A percentile compares a stretch with the other conserved stretches of the same genome.
These are phyloP conservation scores for Tadarida brasiliensis DNA, from an alignment of 2,797 vertebrate genomes.

Conservation along the genomic window DNA sequence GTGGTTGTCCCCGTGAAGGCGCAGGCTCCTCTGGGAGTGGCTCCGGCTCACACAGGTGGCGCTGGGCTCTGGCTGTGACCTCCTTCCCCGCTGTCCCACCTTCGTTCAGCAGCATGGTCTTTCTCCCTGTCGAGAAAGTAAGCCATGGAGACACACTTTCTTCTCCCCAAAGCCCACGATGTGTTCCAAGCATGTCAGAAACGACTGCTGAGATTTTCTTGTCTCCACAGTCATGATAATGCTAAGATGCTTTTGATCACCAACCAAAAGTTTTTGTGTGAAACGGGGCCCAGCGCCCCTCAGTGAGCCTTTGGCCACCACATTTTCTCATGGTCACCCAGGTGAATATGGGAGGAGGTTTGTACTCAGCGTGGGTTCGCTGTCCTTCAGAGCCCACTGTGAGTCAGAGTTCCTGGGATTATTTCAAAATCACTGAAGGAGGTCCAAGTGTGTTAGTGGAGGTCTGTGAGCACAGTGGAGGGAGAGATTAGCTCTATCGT, in stretches of 20 bases:
- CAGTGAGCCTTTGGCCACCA: not conserved
- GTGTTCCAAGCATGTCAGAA: not conserved
- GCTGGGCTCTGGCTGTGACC: not conserved
- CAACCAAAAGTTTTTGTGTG: not conserved
- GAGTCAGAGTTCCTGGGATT: not conserved
- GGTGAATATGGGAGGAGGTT: not conserved
- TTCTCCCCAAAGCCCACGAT: not conserved
- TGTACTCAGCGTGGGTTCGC: rapidly evolving
- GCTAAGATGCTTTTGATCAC: not conserved
- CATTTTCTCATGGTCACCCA: not conserved
- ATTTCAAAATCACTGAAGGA: not conserved
- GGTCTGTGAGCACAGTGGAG: not conserved
- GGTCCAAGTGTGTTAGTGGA: not conserved
- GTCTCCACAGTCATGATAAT: not conserved
- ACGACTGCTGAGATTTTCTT: not conserved
- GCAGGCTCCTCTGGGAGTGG: not conserved
- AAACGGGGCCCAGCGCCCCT: not conserved
- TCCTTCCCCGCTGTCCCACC: not conserved
- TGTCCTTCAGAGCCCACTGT: not conserved
- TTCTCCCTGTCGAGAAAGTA: not conserved
- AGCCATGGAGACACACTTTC: not conserved
- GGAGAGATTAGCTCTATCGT: not conserved
- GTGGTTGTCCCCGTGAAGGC: not conserved
- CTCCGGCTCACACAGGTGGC: rapidly evolving
- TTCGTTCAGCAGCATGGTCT: not conserved